Conservation (phyloP, 2,113 vertebrate species). For the Tursiops truncatus region DNA sequence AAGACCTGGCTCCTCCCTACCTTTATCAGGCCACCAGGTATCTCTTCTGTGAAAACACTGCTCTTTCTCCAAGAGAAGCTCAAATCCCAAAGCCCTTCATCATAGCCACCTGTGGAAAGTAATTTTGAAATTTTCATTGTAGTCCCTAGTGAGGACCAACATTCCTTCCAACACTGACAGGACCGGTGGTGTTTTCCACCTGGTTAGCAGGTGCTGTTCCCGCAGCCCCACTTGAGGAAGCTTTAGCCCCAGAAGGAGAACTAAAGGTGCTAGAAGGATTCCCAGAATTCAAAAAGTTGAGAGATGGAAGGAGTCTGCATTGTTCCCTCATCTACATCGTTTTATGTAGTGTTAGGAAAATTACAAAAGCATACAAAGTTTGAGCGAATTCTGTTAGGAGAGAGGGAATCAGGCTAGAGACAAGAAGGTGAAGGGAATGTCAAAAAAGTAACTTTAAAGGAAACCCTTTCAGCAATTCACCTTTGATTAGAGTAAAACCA, state of each 20-base stretch:
- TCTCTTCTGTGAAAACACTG: conserved; percentile 44
- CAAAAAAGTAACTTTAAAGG: not conserved
- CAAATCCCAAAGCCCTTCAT: conserved; percentile 60
- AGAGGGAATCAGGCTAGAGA: not conserved
- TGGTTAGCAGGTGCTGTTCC: not conserved
- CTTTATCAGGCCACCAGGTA: conserved; percentile 39
- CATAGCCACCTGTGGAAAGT: conserved; percentile 5
- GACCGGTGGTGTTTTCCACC: not conserved
- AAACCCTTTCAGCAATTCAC: not conserved
- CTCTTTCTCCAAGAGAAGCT: conserved; percentile 54
- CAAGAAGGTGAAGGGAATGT: not conserved
- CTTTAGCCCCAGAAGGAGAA: not conserved
- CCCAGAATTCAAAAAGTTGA: not conserved
- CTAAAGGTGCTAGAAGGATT: not conserved
- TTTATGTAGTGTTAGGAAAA: not conserved
- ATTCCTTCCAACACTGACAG: not conserved
- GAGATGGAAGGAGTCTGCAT: rapidly evolving
- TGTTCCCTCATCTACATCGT: not conserved
- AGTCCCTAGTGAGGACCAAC: not conserved
- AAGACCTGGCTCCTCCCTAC: conserved; percentile 46
- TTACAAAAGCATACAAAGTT: not conserved
- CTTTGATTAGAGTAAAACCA: conserved; percentile 34
- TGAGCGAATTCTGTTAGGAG: not conserved
- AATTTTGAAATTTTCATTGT: conserved; percentile 62
- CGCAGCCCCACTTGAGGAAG: not conserved